phyloP scores from a whole-genome alignment of 1,140 invertebrate genomes.

The Drosophila sproati region DNA sequence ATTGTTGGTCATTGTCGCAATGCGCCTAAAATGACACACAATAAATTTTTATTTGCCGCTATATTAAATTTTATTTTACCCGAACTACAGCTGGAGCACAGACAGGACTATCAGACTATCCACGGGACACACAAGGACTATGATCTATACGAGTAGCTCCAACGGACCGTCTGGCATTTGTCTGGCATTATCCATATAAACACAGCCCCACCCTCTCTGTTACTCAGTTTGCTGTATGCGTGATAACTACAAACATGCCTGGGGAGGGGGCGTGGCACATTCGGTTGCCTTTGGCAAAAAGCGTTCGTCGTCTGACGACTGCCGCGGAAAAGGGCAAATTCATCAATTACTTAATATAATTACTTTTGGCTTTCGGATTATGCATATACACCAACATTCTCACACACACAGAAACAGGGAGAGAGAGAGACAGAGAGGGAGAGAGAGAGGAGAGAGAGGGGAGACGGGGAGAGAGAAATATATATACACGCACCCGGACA shows the following conservation, averaged over 20 bases:
- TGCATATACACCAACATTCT: slow-evolving; percentile 64
- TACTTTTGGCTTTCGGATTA: slow-evolving; percentile 83
- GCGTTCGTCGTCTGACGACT: slow-evolving; percentile 27
- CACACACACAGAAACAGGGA: slow-evolving; percentile 10
- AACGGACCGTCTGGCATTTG: slow-evolving; percentile 35
- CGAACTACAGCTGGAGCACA: slow-evolving; percentile 23
- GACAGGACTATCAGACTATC: slow-evolving; percentile 1
- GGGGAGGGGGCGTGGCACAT: slow-evolving; percentile 12
- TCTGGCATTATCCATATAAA: slow-evolving; percentile 56
- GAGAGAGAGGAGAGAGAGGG: background rate
- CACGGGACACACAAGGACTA: slow-evolving; percentile 2
- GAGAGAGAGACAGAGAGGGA: background rate
- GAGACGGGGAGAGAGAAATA: slow-evolving; percentile 1
- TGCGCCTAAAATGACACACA: slow-evolving; percentile 78
- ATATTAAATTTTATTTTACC: slow-evolving; percentile 78
- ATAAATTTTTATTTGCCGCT: slow-evolving; percentile 81
- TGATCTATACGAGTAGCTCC: slow-evolving; percentile 4
- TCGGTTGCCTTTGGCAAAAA: slow-evolving; percentile 43
- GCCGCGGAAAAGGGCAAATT: slow-evolving; percentile 79
- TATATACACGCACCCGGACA: slow-evolving; percentile 9
- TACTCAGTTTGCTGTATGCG: slow-evolving; percentile 6
- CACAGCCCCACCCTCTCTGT: background rate
- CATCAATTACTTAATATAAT: slow-evolving; percentile 84
- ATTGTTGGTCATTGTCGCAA: slow-evolving; percentile 69
- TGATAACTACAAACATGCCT: slow-evolving; percentile 31